These are phyloP conservation scores for Abramis brama DNA, from an alignment of 2,113 vertebrate genomes.

Conservation along the genomic window DNA sequence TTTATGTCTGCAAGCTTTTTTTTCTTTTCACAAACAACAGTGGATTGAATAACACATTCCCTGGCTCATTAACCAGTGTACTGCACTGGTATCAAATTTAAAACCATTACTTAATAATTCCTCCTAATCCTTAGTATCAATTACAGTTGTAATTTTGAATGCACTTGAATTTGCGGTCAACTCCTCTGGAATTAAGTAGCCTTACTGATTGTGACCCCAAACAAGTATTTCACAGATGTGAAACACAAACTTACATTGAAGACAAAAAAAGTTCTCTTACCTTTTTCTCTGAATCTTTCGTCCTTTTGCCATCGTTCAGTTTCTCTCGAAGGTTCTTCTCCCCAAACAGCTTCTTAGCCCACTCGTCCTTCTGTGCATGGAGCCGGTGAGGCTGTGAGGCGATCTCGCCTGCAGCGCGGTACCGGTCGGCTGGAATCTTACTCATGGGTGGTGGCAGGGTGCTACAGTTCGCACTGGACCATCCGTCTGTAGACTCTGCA, in stretches of 20 bases:
- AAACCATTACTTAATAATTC: neutral
- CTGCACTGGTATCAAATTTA: neutral
- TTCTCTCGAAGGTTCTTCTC: slow-evolving; percentile 76
- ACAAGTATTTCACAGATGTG: neutral
- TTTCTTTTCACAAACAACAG: neutral
- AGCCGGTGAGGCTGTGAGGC: slow-evolving; percentile 74
- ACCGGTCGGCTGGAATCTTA: slow-evolving; percentile 96
- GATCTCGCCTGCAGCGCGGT: slow-evolving; percentile 84
- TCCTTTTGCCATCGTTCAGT: slow-evolving; percentile 75
- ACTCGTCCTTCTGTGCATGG: slow-evolving; percentile 83
- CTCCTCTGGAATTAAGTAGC: neutral
- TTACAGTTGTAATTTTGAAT: neutral
- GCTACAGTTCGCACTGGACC: slow-evolving; percentile 96
- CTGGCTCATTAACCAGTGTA: neutral
- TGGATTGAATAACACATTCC: neutral
- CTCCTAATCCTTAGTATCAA: neutral
- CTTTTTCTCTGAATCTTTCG: slow-evolving; percentile 88
- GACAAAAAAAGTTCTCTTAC: slow-evolving; percentile 68
- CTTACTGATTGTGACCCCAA: neutral
- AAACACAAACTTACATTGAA: neutral
- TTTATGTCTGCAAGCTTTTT: neutral
- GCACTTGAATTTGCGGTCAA: neutral
- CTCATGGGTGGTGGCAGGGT: slow-evolving; percentile 97
- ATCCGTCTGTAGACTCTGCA: slow-evolving; percentile 94
- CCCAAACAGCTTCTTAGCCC: slow-evolving; percentile 90